Percentiles rank a stretch among this genome's conserved stretches.
phyloP scores from a whole-genome alignment of 2,113 vertebrate genomes.

The Xenopus borealis region DNA sequence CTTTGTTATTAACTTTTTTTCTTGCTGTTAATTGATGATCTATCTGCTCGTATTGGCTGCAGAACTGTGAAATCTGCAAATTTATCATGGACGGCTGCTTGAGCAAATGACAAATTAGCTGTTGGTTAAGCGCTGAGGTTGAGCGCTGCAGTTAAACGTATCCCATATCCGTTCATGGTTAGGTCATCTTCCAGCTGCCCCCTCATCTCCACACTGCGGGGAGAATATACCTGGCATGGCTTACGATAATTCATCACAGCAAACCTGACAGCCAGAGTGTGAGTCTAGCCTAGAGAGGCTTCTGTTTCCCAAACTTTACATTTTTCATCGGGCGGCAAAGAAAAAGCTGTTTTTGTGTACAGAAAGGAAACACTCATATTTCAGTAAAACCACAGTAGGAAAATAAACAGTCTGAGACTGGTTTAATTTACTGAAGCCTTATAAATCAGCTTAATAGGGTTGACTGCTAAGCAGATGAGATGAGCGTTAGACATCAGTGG shows the following conservation, averaged over 20 bases:
- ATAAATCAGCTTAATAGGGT: conserved; percentile 30
- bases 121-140: not conserved
- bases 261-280: conserved; percentile 21
- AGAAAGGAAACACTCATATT: not conserved
- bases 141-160: conserved; percentile 1
- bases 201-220: conserved; percentile 5
- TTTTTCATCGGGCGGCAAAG: not conserved
- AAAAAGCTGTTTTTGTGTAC: not conserved
- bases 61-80: not conserved
- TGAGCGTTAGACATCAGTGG: not conserved
- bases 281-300: conserved; percentile 6
- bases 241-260: conserved; percentile 27
- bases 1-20: too few relatives aligned
- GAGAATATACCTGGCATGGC: conserved; percentile 17
- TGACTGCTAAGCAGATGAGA: conserved; percentile 12
- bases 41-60: not conserved
- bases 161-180: conserved; percentile 10
- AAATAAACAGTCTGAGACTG: conserved; percentile 3
- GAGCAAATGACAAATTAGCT: not conserved
- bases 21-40: not conserved
- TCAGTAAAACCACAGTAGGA: conserved; percentile 19
- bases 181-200: conserved; percentile 11
- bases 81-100: not conserved
- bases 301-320: conserved; percentile 13
- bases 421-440: conserved; percentile 30